Evolutionary conservation across 2,113 vertebrate species (phyloP).

Genomic region (Tachuris rubrigastra): DNA sequence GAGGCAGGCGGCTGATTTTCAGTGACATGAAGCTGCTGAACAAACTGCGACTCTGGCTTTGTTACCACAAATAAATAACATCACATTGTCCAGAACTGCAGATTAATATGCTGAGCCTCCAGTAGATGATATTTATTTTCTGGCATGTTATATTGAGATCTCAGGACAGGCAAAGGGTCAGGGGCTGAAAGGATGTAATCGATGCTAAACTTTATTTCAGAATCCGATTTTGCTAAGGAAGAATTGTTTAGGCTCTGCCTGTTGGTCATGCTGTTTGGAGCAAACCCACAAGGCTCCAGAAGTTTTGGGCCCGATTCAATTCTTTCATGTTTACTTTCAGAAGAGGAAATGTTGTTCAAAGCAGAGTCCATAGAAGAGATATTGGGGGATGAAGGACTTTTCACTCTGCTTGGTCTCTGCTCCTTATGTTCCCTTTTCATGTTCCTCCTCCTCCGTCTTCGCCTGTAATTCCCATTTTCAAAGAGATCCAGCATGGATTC

Average conservation of each 20-base stretch:
- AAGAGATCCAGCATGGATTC: conserved; percentile 97
- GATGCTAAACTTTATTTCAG: conserved; percentile 96
- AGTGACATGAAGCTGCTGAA: not conserved
- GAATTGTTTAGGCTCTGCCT: conserved; percentile 64
- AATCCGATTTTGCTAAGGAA: conserved; percentile 78
- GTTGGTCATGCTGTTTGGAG: conserved; percentile 63
- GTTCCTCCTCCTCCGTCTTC: conserved; percentile 85
- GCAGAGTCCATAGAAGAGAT: not conserved
- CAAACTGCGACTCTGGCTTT: not conserved
- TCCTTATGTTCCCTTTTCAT: conserved; percentile 82
- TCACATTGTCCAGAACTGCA: conserved; percentile 89
- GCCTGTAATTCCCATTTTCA: conserved; percentile 93
- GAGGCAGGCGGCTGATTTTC: not conserved
- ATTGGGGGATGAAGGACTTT: not conserved
- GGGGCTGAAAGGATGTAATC: conserved; percentile 97
- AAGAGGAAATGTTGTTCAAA: conserved; percentile 3
- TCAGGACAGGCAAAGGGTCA: conserved; percentile 78
- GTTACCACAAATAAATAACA: not conserved
- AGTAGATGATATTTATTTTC: conserved; percentile 71
- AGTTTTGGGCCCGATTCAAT: not conserved
- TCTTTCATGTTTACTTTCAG: conserved; percentile 53
- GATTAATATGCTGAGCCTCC: conserved; percentile 81
- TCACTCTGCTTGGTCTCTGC: not conserved
- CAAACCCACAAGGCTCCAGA: conserved; percentile 71
- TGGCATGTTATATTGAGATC: conserved; percentile 66